phyloP scores from a whole-genome alignment of 1,140 invertebrate species.

The Bombus turneri region DNA sequence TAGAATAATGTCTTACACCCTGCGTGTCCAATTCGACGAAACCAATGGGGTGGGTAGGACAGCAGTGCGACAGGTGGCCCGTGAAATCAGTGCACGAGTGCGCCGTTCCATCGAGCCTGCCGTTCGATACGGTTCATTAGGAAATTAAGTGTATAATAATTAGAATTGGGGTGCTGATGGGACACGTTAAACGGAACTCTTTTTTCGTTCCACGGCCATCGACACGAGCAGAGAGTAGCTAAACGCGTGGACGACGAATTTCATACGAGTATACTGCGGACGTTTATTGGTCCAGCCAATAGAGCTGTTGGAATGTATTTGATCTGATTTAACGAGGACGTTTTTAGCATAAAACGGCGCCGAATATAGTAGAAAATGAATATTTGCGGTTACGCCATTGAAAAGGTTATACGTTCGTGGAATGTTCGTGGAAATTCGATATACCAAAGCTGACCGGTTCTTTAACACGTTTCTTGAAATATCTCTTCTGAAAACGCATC shows the following conservation, averaged over 20 bases:
- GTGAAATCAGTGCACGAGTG: conserved; percentile 81
- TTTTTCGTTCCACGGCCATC: neutral
- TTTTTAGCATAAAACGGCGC: too few species aligned
- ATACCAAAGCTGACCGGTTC: too few species aligned
- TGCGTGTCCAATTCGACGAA: conserved; percentile 78
- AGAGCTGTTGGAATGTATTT: too few species aligned
- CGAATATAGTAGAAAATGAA: too few species aligned
- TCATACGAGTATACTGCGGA: neutral
- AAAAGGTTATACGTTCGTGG: too few species aligned
- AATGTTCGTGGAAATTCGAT: too few species aligned
- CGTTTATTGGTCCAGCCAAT: too few species aligned
- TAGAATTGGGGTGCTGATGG: conserved; percentile 61
- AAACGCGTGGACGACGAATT: neutral
- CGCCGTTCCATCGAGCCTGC: conserved; percentile 68
- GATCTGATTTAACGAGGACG: too few species aligned
- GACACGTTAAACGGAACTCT: conserved; percentile 48
- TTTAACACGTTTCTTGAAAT: too few species aligned
- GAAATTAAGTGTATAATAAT: conserved; percentile 75
- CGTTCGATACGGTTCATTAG: conserved; percentile 78
- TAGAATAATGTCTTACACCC: conserved; percentile 78
- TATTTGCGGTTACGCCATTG: too few species aligned
- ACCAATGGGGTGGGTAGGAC: conserved; percentile 72
- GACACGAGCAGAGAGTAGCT: neutral
- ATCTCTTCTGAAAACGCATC: too few species aligned
- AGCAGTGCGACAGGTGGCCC: conserved; percentile 80